Evolutionary conservation across 2,797 vertebrate species (phyloP).

Genomic region (Myripristis murdjan): DNA sequence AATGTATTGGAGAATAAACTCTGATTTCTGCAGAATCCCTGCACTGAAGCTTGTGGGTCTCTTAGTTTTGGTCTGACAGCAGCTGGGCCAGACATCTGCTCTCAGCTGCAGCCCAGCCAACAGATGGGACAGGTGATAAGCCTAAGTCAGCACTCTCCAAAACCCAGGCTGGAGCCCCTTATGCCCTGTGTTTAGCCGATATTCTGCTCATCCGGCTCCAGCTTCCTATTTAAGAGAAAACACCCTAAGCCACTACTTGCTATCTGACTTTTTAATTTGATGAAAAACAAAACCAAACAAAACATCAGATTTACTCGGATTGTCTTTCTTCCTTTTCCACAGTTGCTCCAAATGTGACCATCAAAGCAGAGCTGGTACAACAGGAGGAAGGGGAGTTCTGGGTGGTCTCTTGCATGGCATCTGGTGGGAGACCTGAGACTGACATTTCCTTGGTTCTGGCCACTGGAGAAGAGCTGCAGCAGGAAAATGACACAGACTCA

Average conservation of each 20-base stretch:
- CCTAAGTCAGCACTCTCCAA: constrained; percentile 66
- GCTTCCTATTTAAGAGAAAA: constrained; percentile 72
- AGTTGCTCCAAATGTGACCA: constrained; percentile 79
- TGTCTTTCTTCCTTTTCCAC: constrained; percentile 63
- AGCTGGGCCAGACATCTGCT: constrained; percentile 81
- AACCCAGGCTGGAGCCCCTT: constrained; percentile 67
- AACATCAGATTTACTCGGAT: too few relatives aligned
- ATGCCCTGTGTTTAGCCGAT: constrained; percentile 66
- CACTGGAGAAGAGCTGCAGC: constrained; percentile 38
- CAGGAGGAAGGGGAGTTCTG: constrained; percentile 71
- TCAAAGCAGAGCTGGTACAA: constrained; percentile 71
- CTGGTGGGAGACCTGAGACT: constrained; percentile 80
- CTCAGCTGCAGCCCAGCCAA: constrained; percentile 74
- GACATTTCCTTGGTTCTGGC: constrained; percentile 76
- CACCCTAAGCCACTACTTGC: constrained; percentile 53
- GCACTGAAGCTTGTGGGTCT: constrained; percentile 56
- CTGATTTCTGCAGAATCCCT: constrained; percentile 61
- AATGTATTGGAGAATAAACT: constrained; percentile 68
- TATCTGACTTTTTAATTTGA: constrained; percentile 75
- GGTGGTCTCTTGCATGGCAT: constrained; percentile 82
- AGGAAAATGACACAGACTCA: constrained; percentile 27
- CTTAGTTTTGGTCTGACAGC: constrained; percentile 58
- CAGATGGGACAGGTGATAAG: constrained; percentile 84
- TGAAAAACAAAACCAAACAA: constrained; percentile 46
- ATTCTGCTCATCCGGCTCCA: constrained; percentile 66